phyloP scores from a whole-genome alignment of 2,888 invertebrate species.

The Notodonta dromedarius region DNA sequence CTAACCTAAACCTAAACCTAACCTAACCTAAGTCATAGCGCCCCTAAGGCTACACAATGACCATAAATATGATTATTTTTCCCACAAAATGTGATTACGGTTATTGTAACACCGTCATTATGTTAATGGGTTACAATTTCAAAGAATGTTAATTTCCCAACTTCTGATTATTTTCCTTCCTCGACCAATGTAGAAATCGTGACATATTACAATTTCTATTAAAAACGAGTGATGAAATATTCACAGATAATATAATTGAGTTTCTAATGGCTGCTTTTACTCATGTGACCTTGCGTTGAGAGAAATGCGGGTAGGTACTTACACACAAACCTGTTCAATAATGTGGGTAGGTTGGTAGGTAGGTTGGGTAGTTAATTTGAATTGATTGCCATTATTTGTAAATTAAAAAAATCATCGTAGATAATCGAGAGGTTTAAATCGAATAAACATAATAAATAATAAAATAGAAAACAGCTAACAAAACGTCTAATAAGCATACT shows the following conservation, averaged over 20 bases:
- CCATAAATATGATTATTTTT: too few species aligned
- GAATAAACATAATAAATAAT: not conserved
- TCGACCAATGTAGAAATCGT: not conserved
- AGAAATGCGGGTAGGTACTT: conserved; percentile 5
- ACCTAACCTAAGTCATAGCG: too few species aligned
- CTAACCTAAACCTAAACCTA: too few species aligned
- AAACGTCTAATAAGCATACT: conserved; percentile 26
- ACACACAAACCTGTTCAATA: not conserved
- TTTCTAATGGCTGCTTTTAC: not conserved
- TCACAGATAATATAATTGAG: not conserved
- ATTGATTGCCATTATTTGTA: conserved; percentile 3
- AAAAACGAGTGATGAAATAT: not conserved
- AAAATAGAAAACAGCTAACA: conserved; percentile 8
- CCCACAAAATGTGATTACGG: too few species aligned
- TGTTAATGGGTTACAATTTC: not conserved
- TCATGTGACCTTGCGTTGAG: conserved; percentile 1
- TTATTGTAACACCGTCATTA: too few species aligned
- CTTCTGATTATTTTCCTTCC: not conserved
- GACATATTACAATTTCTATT: not conserved
- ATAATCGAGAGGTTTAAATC: conserved; percentile 8
- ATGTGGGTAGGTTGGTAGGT: not conserved
- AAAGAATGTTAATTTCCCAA: not conserved
- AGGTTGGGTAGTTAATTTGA: too few species aligned
- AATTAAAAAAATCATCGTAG: conserved; percentile 25
- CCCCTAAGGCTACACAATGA: too few species aligned